Conservation (phyloP, 2,888 invertebrate species). For the Cerastoderma edule region DNA sequence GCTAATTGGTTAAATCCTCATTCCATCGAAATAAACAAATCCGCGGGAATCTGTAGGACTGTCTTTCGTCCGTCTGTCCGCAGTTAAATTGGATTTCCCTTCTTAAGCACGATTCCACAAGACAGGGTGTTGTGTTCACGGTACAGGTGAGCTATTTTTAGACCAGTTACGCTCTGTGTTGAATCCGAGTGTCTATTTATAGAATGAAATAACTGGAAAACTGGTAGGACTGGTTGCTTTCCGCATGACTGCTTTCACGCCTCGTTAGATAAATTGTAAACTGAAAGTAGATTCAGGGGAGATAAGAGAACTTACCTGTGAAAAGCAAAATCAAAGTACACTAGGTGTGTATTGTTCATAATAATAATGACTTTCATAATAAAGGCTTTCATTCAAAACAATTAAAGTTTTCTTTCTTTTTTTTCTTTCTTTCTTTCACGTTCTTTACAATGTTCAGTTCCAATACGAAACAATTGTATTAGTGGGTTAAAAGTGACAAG, state of each 20-base stretch:
- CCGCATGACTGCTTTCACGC: slow-evolving; percentile 45
- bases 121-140: slow-evolving; percentile 56
- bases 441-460: no score
- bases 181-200: slow-evolving; percentile 52
- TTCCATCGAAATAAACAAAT: slow-evolving; percentile 44
- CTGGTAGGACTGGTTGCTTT: slow-evolving; percentile 55
- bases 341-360: neutral
- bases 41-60: no score
- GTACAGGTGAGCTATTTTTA: slow-evolving; percentile 54
- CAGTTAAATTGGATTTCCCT: slow-evolving; percentile 15
- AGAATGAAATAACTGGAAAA: slow-evolving; percentile 38
- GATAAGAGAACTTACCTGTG: neutral
- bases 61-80: slow-evolving; percentile 41
- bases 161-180: slow-evolving; percentile 59
- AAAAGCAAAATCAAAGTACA: neutral
- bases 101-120: slow-evolving; percentile 34
- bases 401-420: no score
- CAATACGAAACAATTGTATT: no score
- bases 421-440: no score
- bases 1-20: slow-evolving; percentile 39
- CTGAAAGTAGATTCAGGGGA: slow-evolving; percentile 37
- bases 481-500: no score
- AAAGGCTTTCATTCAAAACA: no score
- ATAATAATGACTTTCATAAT: no score
- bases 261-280: slow-evolving; percentile 32